Evolutionary conservation across 2,113 vertebrate species (phyloP), one percentile per base, ranked within the genome.

Genomic region (Carettochelys insculpta): DNA sequence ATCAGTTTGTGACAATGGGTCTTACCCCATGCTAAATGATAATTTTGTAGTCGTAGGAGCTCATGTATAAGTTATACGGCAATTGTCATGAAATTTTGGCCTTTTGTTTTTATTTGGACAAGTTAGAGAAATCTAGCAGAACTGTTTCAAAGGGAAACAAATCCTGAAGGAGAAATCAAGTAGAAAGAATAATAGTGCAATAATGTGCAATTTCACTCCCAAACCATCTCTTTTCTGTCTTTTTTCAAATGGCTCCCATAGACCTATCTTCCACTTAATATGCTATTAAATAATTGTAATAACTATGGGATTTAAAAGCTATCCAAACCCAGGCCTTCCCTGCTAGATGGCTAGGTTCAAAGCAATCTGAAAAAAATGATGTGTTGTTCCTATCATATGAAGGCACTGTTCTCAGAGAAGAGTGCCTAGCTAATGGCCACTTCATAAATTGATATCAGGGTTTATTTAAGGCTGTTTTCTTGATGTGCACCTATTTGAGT

Each of bases 91-190:
- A 78, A 82, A 77, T 83, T 82, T 90, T 95, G 68, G 75, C 85
- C 61, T 83, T 52, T 10, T 82, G 13, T 84, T 92, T 94, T 14
- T 85, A 52, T 88, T 94, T 92, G 76, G 50, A 79, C 31, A 86
- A 50, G 54, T 3, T 78, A 52, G 12, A 81, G 56, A 90, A 82
- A 41, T 89, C 90, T 56, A 58, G 80, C 87, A 41, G 48, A 2
- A 52, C 90, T 93, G 87, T 83, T 93, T 91, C 52, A 71, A 89
- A 92, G 71, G 34, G 50, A 89, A 89, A n/a, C 31, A 94, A 79
- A 92, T 81, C 61, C n/a, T 38, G 71, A 90, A n/a, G 52, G 56
- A 88, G 76, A 2, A 5, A 14, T 73, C 77, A 83, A 87, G 83
- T 5, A 16, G 87, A 89, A 31, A 87, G 52, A 8, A 45, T 1